Evolutionary conservation across 2,797 vertebrate species (phyloP).

Genomic region (Peromyscus nudipes): DNA sequence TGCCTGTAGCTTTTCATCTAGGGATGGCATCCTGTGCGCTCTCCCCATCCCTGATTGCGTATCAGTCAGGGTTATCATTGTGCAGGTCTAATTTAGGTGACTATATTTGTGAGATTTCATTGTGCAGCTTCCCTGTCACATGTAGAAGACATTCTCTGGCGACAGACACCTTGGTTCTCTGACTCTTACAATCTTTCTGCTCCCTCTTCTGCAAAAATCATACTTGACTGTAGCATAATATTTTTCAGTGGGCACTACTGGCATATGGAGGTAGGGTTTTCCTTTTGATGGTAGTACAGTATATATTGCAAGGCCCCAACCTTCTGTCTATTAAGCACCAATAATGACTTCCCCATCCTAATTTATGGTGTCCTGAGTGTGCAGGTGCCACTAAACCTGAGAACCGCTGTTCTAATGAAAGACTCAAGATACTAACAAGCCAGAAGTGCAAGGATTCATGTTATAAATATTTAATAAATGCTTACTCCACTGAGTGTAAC

Average conservation of each 20-base stretch:
- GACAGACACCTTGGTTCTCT: neutral
- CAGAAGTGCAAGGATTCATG: constrained; percentile 33
- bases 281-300: neutral
- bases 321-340: neutral
- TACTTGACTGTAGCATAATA: neutral
- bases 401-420: neutral
- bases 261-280: neutral
- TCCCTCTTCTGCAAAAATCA: neutral
- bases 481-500: neutral
- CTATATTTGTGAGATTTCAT: neutral
- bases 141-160: neutral
- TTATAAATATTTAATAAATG: constrained; percentile 16
- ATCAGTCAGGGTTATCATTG: neutral
- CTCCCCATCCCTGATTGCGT: neutral
- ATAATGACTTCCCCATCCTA: neutral
- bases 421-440: constrained; percentile 20
- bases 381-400: neutral
- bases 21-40: neutral
- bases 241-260: neutral
- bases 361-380: neutral
- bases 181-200: neutral
- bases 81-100: neutral
- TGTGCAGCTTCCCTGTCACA: neutral
- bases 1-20: neutral
- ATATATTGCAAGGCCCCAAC: neutral